Evolutionary conservation across 2,888 invertebrate genomes (phyloP), one percentile per base, ranked within the genome.

Genomic region (Ligdia adustata): DNA sequence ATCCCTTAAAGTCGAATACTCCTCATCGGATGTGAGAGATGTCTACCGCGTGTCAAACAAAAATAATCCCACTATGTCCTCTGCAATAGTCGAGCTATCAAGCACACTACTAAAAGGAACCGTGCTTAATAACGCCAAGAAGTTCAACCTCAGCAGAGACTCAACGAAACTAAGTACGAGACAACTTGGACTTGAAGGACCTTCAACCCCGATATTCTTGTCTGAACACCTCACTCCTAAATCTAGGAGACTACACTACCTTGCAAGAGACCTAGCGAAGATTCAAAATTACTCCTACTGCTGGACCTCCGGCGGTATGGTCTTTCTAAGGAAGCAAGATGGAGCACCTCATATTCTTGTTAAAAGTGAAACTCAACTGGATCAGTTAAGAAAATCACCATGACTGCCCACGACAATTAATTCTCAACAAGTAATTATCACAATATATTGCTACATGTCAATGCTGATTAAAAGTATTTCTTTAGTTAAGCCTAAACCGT

Each of bases 301-400:
- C 39, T 29, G 39, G 39, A 29, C 29, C 0, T 9, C 39, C 7
- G 11, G 14, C 9, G 39, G 39, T 1, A 29, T 11, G 9, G 14
- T 39, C 13, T 39, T 26, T 9, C 22, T 39, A 7, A 26, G 39
- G 3, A 29, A 39, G 9, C 3, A 7, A 1, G 39, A 39, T 4
- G 29, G 29, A 2, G 12, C 9, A 3, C 29, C 29, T 2, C 29
- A 22, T 6, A 13, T 29, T 4, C 7, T 39, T 9, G 29, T 39
- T 6, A 39, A 22, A 14, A 29, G 7, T 7, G 39, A 39, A 9
- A 22, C 28, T 2, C 39, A 39, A 12, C 20, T 39, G 1, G 3
- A 16, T n/a, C 9, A 2, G 1, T 14, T 37, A 2, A 35, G 9
- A 14, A 13, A 15, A 11, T 3, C 12, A 9, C 3, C 27, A 3